Percentiles rank a stretch among this genome's conserved stretches.
These are phyloP conservation scores for Platysteira castanea DNA, from an alignment of 2,113 vertebrate species.

Conservation along the genomic window DNA sequence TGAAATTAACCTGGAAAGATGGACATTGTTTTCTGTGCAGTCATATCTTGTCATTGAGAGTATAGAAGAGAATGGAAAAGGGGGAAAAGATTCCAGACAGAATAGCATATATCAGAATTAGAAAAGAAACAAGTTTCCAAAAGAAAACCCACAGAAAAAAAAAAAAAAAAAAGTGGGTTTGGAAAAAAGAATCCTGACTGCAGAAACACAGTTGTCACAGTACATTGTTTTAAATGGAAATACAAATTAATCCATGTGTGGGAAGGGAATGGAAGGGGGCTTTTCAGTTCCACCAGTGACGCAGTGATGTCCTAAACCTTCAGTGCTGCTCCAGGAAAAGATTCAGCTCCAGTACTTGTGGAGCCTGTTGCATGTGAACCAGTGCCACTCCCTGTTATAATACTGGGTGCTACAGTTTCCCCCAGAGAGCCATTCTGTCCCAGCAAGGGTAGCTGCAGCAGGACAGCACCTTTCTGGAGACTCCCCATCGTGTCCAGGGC, in stretches of 20 bases:
- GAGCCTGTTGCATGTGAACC: not conserved
- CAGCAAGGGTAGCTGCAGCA: not conserved
- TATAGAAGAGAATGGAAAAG: not conserved
- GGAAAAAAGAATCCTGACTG: not conserved
- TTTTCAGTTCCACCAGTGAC: not conserved
- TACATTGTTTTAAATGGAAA: not conserved
- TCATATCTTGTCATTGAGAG: not conserved
- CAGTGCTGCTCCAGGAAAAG: not conserved
- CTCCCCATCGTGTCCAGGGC: not conserved
- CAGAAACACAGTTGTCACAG: not conserved
- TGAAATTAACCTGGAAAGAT: not conserved
- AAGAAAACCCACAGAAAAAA: not conserved
- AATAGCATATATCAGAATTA: rapidly evolving
- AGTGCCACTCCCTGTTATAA: not conserved
- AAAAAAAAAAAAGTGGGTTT: not conserved
- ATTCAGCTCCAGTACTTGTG: not conserved
- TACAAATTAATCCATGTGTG: not conserved
- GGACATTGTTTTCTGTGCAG: not conserved
- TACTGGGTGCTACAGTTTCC: not conserved
- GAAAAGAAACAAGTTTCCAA: not conserved
- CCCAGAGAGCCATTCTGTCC: not conserved
- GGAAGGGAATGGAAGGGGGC: not conserved
- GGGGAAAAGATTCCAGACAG: not conserved
- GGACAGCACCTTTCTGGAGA: not conserved
- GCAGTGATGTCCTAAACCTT: not conserved